A percentile compares a stretch with the other conserved stretches of the same genome.
Conservation (phyloP, 1,140 invertebrate species). For the Popillia japonica region DNA sequence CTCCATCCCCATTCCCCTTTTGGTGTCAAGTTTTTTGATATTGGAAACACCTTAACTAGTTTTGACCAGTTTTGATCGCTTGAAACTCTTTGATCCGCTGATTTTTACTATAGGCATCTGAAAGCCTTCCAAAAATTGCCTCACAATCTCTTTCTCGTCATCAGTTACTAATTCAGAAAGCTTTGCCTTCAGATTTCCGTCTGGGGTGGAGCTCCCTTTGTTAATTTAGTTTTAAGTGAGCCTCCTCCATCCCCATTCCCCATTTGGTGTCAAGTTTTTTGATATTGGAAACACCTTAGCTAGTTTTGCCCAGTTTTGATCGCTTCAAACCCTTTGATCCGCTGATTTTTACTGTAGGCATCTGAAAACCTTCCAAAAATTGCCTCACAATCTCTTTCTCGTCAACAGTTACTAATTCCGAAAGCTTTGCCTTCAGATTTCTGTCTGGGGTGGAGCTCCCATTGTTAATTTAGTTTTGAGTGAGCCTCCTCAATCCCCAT, state of each 20-base stretch:
- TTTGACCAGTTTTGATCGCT: too few species aligned
- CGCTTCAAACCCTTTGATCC: not conserved
- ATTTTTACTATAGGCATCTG: conserved; percentile 34
- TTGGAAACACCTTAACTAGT: too few species aligned
- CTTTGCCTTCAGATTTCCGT: not conserved
- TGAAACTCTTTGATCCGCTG: conserved; percentile 15
- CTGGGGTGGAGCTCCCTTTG: not conserved
- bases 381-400: not conserved
- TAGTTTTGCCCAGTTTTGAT: too few species aligned
- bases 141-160: not conserved
- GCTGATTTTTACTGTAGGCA: conserved; percentile 24
- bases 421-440: not conserved
- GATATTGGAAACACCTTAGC: too few species aligned
- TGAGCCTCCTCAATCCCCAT: too few species aligned
- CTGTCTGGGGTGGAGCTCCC: too few species aligned
- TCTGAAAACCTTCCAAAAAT: conserved; percentile 16
- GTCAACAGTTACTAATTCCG: conserved; percentile 6
- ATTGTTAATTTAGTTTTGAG: too few species aligned
- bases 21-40: too few species aligned
- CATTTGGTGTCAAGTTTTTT: too few species aligned
- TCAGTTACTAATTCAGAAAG: conserved; percentile 3
- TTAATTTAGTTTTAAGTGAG: too few species aligned
- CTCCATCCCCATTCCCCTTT: too few species aligned
- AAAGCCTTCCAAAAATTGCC: not conserved
- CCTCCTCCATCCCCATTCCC: too few species aligned